Percentiles rank a stretch among this genome's conserved stretches.
These are phyloP conservation scores for Epinotia demarniana DNA, from an alignment of 2,888 invertebrate species.

Conservation along the genomic window DNA sequence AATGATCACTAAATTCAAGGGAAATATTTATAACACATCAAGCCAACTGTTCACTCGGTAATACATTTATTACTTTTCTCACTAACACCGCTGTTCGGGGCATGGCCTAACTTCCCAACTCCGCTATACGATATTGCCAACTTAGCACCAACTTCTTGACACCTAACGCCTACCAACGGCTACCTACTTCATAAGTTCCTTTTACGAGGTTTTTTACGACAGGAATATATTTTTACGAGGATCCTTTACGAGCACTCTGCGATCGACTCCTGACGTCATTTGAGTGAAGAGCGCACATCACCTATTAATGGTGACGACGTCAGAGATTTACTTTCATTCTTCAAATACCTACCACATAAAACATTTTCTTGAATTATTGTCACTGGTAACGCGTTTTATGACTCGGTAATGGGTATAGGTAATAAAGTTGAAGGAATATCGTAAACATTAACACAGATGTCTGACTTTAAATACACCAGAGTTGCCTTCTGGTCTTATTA, in stretches of 20 bases:
- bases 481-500: too few species aligned
- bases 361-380: conserved; percentile 33
- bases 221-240: conserved; percentile 42
- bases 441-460: neutral
- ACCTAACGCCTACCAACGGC: conserved; percentile 26
- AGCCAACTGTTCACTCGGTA: conserved; percentile 11
- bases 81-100: conserved; percentile 15
- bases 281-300: conserved; percentile 21
- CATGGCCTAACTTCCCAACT: conserved; percentile 14
- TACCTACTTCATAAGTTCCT: conserved; percentile 8
- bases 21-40: conserved; percentile 7
- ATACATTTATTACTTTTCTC: conserved; percentile 36
- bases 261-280: conserved; percentile 40
- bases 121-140: conserved; percentile 28
- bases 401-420: neutral
- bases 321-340: conserved; percentile 25
- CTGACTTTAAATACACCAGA: too few species aligned
- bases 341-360: conserved; percentile 30
- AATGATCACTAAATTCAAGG: neutral
- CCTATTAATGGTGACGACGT: conserved; percentile 34
- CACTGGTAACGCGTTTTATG: conserved; percentile 10
- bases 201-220: conserved; percentile 40
- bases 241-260: conserved; percentile 43
- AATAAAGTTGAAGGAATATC: conserved; percentile 5
- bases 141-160: conserved; percentile 32